phyloP scores from a whole-genome alignment of 2,797 vertebrate genomes.

The Gymnopithys bicolor region DNA sequence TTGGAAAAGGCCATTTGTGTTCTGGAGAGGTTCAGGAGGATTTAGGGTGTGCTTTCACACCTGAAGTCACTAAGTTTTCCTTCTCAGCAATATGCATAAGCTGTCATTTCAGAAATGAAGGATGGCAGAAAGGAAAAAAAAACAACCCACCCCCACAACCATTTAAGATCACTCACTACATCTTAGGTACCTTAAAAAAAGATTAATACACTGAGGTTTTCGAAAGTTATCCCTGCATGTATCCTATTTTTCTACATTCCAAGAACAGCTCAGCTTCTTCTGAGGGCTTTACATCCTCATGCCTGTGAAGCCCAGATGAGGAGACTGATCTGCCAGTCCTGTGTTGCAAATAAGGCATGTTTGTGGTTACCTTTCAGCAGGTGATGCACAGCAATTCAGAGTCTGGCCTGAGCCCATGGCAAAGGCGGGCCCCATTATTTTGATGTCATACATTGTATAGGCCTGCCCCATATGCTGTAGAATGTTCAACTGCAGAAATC shows the following conservation, averaged over 20 bases:
- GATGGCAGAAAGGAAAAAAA: not conserved
- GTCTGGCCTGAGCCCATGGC: not conserved
- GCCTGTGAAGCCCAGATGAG: not conserved
- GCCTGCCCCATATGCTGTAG: not conserved
- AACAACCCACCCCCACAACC: not conserved
- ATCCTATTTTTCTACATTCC: not conserved
- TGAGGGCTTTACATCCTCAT: not conserved
- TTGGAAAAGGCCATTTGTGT: not conserved
- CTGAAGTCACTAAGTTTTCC: not conserved
- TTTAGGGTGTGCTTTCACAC: not conserved
- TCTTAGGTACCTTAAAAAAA: not conserved
- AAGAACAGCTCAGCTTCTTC: not conserved
- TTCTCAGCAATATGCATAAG: not conserved
- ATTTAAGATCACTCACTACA: not conserved
- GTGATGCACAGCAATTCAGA: not conserved
- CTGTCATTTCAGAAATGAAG: not conserved
- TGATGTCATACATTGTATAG: not conserved
- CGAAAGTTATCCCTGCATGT: not conserved
- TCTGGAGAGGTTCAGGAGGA: not conserved
- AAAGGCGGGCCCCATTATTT: not conserved
- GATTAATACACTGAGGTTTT: not conserved
- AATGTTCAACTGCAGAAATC: not conserved
- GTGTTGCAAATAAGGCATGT: not conserved
- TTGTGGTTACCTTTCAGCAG: not conserved
- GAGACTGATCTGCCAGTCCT: not conserved